Percentiles rank a stretch among this genome's conserved stretches.
phyloP scores from a whole-genome alignment of 2,113 vertebrate genomes.

The Neotoma lepida region DNA sequence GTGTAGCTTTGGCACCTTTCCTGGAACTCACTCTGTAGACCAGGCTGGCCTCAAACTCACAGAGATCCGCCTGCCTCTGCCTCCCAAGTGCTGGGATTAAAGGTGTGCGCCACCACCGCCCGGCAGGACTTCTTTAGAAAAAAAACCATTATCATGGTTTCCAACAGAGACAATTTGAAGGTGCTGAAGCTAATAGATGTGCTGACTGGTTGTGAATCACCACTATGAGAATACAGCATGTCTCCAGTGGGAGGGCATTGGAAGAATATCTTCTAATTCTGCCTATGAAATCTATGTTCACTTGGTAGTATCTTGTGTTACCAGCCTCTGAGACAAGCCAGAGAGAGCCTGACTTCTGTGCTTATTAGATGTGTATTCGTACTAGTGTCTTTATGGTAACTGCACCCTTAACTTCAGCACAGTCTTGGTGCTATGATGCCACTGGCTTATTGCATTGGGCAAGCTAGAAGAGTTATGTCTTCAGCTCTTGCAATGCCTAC shows the following conservation, averaged over 20 bases:
- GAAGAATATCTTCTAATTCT: slow-evolving; percentile 7
- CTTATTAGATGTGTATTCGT: neutral
- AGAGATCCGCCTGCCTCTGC: too few relatives aligned
- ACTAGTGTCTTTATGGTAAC: too few relatives aligned
- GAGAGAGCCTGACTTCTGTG: neutral
- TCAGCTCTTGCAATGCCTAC: neutral
- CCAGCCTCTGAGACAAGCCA: neutral
- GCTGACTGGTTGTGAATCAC: neutral
- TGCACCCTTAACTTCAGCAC: neutral
- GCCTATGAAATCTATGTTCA: neutral
- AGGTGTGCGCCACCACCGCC: too few relatives aligned
- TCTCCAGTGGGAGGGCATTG: neutral
- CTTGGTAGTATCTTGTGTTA: neutral
- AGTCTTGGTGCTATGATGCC: neutral
- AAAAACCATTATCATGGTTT: neutral
- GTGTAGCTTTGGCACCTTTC: too few relatives aligned
- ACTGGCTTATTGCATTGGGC: neutral
- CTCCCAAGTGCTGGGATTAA: too few relatives aligned
- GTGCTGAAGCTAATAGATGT: neutral
- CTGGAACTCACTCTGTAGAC: too few relatives aligned
- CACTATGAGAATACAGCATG: neutral
- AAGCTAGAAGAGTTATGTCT: neutral
- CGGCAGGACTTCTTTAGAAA: neutral
- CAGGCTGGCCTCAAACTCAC: too few relatives aligned
- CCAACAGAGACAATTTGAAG: neutral